Base-by-base conservation (phyloP, 2,113 vertebrate species). In the Rostratula benghalensis region DNA sequence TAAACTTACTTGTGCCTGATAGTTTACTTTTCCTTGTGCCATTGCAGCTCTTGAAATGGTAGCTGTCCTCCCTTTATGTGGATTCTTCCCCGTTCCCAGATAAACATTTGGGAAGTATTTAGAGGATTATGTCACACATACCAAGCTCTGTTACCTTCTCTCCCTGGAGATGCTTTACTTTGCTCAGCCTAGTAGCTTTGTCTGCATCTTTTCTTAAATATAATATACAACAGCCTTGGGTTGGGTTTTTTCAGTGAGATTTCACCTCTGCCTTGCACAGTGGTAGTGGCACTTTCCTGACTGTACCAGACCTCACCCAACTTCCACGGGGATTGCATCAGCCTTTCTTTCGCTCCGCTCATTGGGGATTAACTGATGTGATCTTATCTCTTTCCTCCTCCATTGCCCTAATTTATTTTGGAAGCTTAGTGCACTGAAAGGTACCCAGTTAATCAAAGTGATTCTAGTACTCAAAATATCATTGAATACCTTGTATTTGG, bases 301-400 rank as follows among this genome's bases (percentile, higher is more conserved):
- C 54, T 77, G 33, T 48, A 17, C 19, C 51, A 90, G 37, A 13
- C n/a, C 78, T 93, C 25, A 12, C 74, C 48, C 56, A 94, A 39
- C 39, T 93, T 82, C 89, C 65, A 10, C 1, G 1, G 30, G 39
- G 69, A 96, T 96, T 95, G 92, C 96, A 95, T 97, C 92, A 95
- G 78, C 90, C 69, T 68, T 56, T 53, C 33, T 60, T 77, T 30
- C 5, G 23, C 25, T 89, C 20, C 11, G 48, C 80, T 80, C 24
- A 39, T 64, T 0, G 6, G 37, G 21, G 41, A 50, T 60, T 61
- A 64, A 25, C 56, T 37, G 68, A 2, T 37, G 37, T n/a, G 37
- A 78, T 81, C 51, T 54, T 43, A 35, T 16, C 54, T 63, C 43
- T 45, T 87, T 48, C 48, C 16, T 92, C 41, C 22, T 81, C n/a